Evolutionary conservation across 2,888 invertebrate species (phyloP).

Genomic region (Apotomis capreana): DNA sequence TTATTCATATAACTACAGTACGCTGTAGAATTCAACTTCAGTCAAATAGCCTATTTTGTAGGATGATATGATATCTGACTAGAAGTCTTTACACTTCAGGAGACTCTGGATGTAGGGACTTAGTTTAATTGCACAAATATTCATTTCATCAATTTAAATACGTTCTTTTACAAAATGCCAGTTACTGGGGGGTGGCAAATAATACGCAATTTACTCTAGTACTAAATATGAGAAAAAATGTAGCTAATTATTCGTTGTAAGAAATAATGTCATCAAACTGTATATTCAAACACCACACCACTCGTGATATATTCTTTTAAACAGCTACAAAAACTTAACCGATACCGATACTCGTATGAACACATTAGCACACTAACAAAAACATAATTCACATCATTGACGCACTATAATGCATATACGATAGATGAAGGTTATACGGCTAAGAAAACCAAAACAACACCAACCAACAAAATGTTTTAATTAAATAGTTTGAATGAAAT

Average conservation of each 20-base stretch:
- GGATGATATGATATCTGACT: too few species aligned
- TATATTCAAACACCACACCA: conserved; percentile 22
- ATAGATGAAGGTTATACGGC: background rate
- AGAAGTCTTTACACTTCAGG: too few species aligned
- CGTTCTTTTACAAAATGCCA: too few species aligned
- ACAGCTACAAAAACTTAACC: background rate
- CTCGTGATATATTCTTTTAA: background rate
- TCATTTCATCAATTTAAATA: too few species aligned
- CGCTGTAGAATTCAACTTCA: too few species aligned
- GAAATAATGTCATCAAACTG: conserved; percentile 44
- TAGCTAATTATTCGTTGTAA: background rate
- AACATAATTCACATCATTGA: background rate
- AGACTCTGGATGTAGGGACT: too few species aligned
- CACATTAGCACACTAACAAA: conserved; percentile 23
- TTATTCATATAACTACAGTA: too few species aligned
- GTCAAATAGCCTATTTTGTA: too few species aligned
- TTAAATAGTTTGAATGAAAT: background rate
- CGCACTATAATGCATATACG: too few species aligned
- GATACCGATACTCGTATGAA: background rate
- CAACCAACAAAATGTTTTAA: background rate
- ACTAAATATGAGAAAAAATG: background rate
- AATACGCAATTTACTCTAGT: too few species aligned
- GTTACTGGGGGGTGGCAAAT: too few species aligned
- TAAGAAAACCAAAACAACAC: conserved; percentile 1
- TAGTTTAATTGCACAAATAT: too few species aligned